Base-by-base conservation (phyloP, 1,140 invertebrate species). In the Apis florea region DNA sequence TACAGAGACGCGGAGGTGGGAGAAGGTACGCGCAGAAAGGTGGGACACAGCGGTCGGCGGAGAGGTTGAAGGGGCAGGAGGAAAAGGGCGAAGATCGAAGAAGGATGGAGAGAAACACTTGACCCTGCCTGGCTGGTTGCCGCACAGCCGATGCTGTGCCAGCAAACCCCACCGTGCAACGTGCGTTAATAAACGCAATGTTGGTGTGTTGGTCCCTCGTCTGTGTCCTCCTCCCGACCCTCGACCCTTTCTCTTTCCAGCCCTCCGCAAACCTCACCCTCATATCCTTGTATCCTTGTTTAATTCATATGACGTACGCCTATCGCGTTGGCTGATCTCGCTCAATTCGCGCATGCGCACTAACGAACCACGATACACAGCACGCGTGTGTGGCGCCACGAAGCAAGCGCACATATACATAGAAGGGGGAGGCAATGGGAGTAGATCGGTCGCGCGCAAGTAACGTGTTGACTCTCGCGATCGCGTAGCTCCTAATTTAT, bases 111-210 rank as follows among this genome's bases (percentile, higher is more conserved):
- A 71, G 82, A 87, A 87, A 77, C 88, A 92, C 92, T 93, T 92
- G 92, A 92, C 91, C 92, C 92, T 93, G 90, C 87, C 83, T 89
- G 86, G 83, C 74, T 85, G 85, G 82, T 76, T 90, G 85, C 86
- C 76, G 83, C 85, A 85, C 83, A 85, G 84, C 87, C 83, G 88
- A 87, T 89, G 90, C 90, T 88, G 90, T 88, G 85, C 86, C 90
- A 90, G 89, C 90, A 81, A 88, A 89, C 89, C 88, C 87, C 85
- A 77, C 74, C 82, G 71, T 66, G 81, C 81, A 90, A 87, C 84
- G 74, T 89, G 89, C 90, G 89, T 92, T 92, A 92, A 91, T 91
- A 92, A 92, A 92, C 89, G 87, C 87, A 87, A 69, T 75, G 81
- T 49, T 63, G 24, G 51, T 89, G 83, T 84, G 81, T 88, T 82